Conservation (phyloP, 2,113 vertebrate genomes). For the Smithornis capensis region DNA sequence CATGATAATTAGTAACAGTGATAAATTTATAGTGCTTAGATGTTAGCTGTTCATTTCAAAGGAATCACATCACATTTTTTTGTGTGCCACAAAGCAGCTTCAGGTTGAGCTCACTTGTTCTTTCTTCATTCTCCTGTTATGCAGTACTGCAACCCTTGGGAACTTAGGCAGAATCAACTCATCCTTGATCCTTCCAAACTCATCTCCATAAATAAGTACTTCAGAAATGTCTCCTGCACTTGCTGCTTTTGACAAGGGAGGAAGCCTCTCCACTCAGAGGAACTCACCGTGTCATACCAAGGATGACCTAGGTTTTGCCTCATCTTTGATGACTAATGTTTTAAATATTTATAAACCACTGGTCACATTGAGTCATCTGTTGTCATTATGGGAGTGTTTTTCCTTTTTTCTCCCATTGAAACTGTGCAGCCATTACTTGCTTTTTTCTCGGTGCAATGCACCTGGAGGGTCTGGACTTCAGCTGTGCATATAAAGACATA, state of each 20-base stretch:
- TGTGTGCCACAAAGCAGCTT: not conserved
- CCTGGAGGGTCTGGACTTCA: not conserved
- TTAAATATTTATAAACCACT: conserved; percentile 14
- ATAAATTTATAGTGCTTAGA: not conserved
- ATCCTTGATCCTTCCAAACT: not conserved
- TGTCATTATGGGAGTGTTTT: not conserved
- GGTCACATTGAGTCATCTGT: not conserved
- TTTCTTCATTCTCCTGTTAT: not conserved
- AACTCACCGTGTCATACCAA: not conserved
- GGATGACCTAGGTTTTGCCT: not conserved
- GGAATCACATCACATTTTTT: not conserved
- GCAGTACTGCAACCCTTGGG: not conserved
- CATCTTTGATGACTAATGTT: not conserved
- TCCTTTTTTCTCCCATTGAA: not conserved
- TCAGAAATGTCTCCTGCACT: not conserved
- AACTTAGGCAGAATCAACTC: not conserved
- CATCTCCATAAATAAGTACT: not conserved
- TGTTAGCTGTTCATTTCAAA: not conserved
- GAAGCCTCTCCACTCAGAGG: not conserved
- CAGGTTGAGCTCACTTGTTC: not conserved
- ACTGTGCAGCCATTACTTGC: not conserved
- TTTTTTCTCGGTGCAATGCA: not conserved
- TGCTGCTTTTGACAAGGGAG: not conserved
- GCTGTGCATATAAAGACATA: not conserved
- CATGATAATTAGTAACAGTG: not conserved